Evolutionary conservation across 1,140 invertebrate genomes (phyloP), one percentile per base, ranked within the genome.

Genomic region (Aphis gossypii): DNA sequence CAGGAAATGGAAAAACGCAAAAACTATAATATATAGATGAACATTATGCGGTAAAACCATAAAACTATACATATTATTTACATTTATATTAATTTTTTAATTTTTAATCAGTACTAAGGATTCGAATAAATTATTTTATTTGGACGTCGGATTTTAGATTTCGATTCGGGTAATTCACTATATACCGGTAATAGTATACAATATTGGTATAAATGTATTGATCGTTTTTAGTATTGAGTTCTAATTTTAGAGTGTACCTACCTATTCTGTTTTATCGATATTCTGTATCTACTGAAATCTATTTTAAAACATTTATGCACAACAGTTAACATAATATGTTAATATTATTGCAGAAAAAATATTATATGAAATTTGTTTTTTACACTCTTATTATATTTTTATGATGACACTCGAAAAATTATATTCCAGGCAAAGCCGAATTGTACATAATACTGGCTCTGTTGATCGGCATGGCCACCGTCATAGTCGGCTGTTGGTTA

Each of bases 401-500:
- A n/a, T 18, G 30, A n/a, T n/a, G 60, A 76, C 60, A n/a, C n/a
- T 76, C 60, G n/a, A 35, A n/a, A n/a, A 76, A 18, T 68, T 44
- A 11, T 90, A 41, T 95, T 95, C 76, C 96, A 97, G 97, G 97
- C 60, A 97, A 97, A 95, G 97, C 97, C 41, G 96, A 97, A 94
- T 96, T 97, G 94, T 97, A 97, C 95, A 97, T 97, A 95, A 96
- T 97, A 94, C 94, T 97, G 94, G 97, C 97, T 3, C 95, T 97
- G 90, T 95, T 97, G 94, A 97, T 97, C 94, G 97, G 97, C 20
- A 96, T 97, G 94, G 96, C 97, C 94, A 97, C 97, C 21, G 97
- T 97, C 68, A 96, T 97, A 94, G 96, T 97, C 94, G 97, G 97
- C 90, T 97, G 97, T 95, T 97, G 97, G 97, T 95, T 97, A 68